phyloP scores from a whole-genome alignment of 1,140 invertebrate genomes.

The Bathynomus jamesi region DNA sequence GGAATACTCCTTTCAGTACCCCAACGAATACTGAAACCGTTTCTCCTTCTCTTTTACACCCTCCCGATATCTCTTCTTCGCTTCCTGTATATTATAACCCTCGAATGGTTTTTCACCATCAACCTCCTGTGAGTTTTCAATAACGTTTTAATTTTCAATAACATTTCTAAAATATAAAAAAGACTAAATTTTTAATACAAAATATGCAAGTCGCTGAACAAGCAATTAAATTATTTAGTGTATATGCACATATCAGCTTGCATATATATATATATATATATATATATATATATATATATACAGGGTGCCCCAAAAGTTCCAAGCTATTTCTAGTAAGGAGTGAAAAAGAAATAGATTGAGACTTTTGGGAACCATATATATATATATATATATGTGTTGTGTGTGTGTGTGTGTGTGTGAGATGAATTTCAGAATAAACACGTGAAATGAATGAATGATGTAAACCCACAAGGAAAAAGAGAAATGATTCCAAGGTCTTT shows the following conservation, averaged over 20 bases:
- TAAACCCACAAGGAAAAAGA: too few species aligned
- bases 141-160: not conserved
- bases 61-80: not conserved
- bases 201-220: not conserved
- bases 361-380: too few species aligned
- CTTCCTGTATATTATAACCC: not conserved
- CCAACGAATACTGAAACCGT: too few species aligned
- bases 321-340: too few species aligned
- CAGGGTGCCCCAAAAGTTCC: too few species aligned
- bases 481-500: too few species aligned
- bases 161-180: not conserved
- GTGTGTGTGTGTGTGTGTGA: too few species aligned
- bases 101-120: not conserved
- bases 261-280: constrained; percentile 1
- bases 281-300: constrained; percentile 3
- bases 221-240: not conserved
- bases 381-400: too few species aligned
- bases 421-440: too few species aligned
- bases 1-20: too few species aligned
- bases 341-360: too few species aligned
- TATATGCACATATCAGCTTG: not conserved
- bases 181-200: not conserved
- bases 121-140: not conserved
- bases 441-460: too few species aligned
- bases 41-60: not conserved